Conservation (phyloP, 2,113 vertebrate species). For the Paraplagusia blochii region DNA sequence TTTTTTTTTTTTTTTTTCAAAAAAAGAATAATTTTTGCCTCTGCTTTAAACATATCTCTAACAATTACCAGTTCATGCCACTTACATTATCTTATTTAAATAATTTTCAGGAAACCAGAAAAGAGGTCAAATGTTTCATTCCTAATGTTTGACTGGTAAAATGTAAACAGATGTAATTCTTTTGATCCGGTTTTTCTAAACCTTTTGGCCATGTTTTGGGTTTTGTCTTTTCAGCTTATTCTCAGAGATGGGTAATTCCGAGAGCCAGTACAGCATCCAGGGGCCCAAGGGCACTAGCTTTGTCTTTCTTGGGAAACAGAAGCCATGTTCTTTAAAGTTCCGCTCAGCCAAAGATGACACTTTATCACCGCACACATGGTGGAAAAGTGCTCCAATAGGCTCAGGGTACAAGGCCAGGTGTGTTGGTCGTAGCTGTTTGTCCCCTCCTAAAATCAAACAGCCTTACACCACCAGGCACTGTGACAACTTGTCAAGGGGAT, state of each 20-base stretch:
- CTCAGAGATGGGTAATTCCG: conserved; percentile 94
- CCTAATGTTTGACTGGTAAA: too few species aligned
- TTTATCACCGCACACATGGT: conserved; percentile 80
- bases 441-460: conserved; percentile 82
- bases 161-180: too few species aligned
- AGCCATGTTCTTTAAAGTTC: conserved; percentile 84
- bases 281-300: conserved; percentile 79
- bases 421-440: conserved; percentile 84
- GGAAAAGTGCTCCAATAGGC: conserved; percentile 63
- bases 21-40: too few species aligned
- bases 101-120: too few species aligned
- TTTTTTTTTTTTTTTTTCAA: too few species aligned
- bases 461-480: conserved; percentile 80
- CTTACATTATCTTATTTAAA: background rate
- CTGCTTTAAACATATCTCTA: too few species aligned
- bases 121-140: too few species aligned
- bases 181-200: too few species aligned
- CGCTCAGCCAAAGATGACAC: conserved; percentile 81
- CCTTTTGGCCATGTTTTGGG: background rate
- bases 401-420: conserved; percentile 84
- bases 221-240: conserved; percentile 28
- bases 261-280: conserved; percentile 95
- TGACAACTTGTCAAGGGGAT: conserved; percentile 78
- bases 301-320: conserved; percentile 80
- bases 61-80: background rate